Base-by-base conservation (phyloP, 2,888 invertebrate genomes). In the Amblyjoppa proteus region DNA sequence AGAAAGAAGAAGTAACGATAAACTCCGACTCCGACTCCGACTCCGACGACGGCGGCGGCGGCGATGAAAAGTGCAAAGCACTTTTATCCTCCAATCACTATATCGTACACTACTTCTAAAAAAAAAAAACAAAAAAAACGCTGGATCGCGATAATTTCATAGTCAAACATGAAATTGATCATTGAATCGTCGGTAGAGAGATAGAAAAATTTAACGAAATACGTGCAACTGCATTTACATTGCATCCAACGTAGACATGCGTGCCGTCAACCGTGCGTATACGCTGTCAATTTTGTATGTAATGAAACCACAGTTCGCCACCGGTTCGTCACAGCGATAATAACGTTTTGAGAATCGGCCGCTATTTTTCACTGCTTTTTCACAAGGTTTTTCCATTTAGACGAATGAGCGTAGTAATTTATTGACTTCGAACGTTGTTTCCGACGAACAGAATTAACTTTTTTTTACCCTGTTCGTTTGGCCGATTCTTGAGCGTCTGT, bases 1-100 rank as follows among this genome's bases (percentile, higher is more conserved):
- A 92, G 95, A 16, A 95, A 95, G 89, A 95, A 95, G 87, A 95
- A 95, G 89, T 95, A 92, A 92, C 84, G 45, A 56, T 45, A 28
- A 71, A 79, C 34, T n/a, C 45, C 49, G 20, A 31, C 34, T 66
- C 41, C 31, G 45, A 68, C 81, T 68, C 74, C 74, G 34, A 77
- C 71, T 53, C 78, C 58, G 78, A 51, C 28, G 79, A 68, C 66
- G 68, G 53, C 56, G 78, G 51, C 25, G 81, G 53, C 66, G 71
- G 58, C 64, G 77, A 34, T 53, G 20, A 81, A 84, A 53, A 84
- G 83, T 84, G 83, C 81, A 64, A 83, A 84, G 81, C 85, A 83
- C 83, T 34, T 77, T 70, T 70, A 75, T 77, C 74, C 77, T 84
- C 75, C 70, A 73, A 84, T 31, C 79, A 76, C 58, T 80, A 31